These are phyloP conservation scores for Papilio helenus DNA, from an alignment of 1,140 invertebrate species.

Conservation along the genomic window DNA sequence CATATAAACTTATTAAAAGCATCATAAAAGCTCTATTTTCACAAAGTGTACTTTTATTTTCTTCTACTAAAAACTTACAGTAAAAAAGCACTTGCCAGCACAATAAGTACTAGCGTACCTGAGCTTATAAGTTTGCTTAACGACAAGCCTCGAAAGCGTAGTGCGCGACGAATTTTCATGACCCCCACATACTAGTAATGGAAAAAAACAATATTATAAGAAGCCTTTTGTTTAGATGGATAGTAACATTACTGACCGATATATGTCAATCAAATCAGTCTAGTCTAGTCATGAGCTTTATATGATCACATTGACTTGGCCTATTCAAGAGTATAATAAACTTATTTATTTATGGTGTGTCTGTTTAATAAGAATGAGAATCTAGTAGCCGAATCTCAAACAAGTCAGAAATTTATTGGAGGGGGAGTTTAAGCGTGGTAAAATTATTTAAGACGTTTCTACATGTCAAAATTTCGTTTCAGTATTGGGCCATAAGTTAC, in stretches of 20 bases:
- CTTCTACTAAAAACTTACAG: constrained; percentile 24
- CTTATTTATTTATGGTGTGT: too few species aligned
- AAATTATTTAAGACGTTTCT: too few species aligned
- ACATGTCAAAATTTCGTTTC: too few species aligned
- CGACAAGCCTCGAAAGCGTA: constrained; percentile 41
- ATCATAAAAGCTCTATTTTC: constrained; percentile 20
- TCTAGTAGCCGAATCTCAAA: too few species aligned
- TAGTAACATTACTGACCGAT: constrained; percentile 41
- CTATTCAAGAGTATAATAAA: too few species aligned
- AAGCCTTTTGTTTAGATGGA: constrained; percentile 46
- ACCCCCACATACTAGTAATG: constrained; percentile 49
- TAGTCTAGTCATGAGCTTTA: background rate
- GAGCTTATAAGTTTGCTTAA: constrained; percentile 35
- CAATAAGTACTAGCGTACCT: constrained; percentile 38
- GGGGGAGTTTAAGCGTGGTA: too few species aligned
- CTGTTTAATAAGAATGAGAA: too few species aligned
- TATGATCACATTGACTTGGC: background rate
- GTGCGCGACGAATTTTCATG: constrained; percentile 45
- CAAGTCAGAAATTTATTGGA: too few species aligned
- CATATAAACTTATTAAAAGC: background rate
- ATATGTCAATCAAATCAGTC: background rate
- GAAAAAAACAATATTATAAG: constrained; percentile 61
- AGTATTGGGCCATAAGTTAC: too few species aligned
- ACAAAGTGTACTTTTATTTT: constrained; percentile 23
- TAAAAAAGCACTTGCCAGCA: constrained; percentile 37